Base-by-base conservation (phyloP, 2,113 vertebrate genomes). In the Manacus vitellinus region DNA sequence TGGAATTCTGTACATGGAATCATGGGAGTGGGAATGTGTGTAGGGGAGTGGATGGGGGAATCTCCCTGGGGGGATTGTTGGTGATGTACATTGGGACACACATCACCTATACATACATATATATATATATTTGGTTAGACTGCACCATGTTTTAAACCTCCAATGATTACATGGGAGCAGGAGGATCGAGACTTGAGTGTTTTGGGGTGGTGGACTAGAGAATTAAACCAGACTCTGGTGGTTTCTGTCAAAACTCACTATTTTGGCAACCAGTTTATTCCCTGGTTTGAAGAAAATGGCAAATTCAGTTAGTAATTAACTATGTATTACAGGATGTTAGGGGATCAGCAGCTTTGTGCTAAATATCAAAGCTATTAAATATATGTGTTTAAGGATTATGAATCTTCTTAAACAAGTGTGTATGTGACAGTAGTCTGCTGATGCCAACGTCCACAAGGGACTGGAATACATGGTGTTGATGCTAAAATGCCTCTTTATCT, bases 351-450 rank as follows among this genome's bases (percentile, higher is more conserved):
- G 55, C 71, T 81, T 85, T 74, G 73, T 82, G 77, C 49, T 74
- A 76, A 74, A 44, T 92, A 94, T 81, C 59, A 41, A 62, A 77
- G 31, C 83, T 73, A 83, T 62, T 86, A 92, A 91, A 84, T 84
- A 43, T 47, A 84, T 85, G 25, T 76, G 41, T 56, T 76, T 72
- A 91, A 91, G 76, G 87, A 77, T 94, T 76, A 52, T 71, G 65
- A 20, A 18, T 91, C 65, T 66, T 51, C 41, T 77, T 70, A n/a
- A 78, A 27, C 61, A 49, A 89, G 49, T 49, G 71, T 24, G 30
- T 75, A 3, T 52, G 16, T 96, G 88, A 84, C 70, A 89, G 47
- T 20, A 85, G 44, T 71, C 54, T 94, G 56, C 76, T 74, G 89
- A 47, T 79, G 37, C 17, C 75, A 92, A 16, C 76, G 56, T 5